These are phyloP conservation scores for Ichneumoninae sp. DNA, from an alignment of 2,888 invertebrate genomes.

Conservation along the genomic window DNA sequence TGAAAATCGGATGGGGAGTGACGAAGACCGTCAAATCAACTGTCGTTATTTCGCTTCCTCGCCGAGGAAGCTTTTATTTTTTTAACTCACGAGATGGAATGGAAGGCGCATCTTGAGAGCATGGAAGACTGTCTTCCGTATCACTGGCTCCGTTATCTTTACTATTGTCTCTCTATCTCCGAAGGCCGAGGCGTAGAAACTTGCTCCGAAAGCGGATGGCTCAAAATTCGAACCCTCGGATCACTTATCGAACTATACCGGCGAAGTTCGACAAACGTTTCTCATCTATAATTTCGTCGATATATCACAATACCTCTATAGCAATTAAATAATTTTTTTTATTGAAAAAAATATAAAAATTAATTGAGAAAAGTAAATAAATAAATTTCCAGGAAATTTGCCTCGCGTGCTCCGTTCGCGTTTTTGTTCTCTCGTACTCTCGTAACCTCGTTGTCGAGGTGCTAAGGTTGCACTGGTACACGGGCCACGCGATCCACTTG, in stretches of 20 bases:
- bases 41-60: not conserved
- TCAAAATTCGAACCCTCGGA: not conserved
- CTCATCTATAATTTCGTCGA: not conserved
- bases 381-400: not conserved
- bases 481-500: slow-evolving; percentile 66
- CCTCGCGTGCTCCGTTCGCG: not conserved
- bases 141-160: slow-evolving; percentile 49
- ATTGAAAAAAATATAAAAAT: not conserved
- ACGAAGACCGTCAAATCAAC: not conserved
- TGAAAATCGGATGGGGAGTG: not conserved
- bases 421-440: slow-evolving; percentile 3
- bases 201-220: not conserved
- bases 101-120: slow-evolving; percentile 60
- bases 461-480: slow-evolving; percentile 65
- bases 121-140: slow-evolving; percentile 53
- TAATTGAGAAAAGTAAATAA: not conserved
- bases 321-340: not conserved
- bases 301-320: not conserved
- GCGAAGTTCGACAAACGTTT: not conserved
- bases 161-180: slow-evolving; percentile 3
- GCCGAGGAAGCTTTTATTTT: not conserved
- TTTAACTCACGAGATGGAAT: slow-evolving; percentile 55
- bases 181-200: slow-evolving; percentile 9
- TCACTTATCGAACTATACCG: not conserved
- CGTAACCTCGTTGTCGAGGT: slow-evolving; percentile 60